These are phyloP conservation scores for Oscheius myriophilus DNA, from an alignment of 2,888 invertebrate genomes.

Conservation along the genomic window DNA sequence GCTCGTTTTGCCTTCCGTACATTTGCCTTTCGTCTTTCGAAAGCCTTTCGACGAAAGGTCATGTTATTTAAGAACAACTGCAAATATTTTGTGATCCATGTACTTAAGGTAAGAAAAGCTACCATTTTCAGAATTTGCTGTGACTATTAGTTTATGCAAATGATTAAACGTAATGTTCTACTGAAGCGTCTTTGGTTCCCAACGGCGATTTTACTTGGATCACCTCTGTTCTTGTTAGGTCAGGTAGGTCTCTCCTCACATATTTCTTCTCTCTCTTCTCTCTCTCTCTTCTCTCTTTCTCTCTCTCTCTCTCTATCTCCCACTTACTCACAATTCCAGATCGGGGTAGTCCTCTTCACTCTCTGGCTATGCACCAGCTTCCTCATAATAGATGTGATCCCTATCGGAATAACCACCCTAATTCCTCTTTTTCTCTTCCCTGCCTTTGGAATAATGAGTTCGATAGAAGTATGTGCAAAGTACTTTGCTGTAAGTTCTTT, in stretches of 20 bases:
- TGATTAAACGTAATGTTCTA: too few species aligned
- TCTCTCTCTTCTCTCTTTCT: constrained; percentile 33
- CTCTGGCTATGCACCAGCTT: constrained; percentile 48
- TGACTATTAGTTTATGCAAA: too few species aligned
- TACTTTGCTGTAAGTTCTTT: too few species aligned
- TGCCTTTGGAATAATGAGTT: constrained; percentile 47
- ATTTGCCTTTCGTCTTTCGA: too few species aligned
- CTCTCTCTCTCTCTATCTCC: constrained; percentile 12
- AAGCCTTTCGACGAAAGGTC: too few species aligned
- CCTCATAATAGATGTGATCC: constrained; percentile 52
- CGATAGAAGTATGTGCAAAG: too few species aligned
- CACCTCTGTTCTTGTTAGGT: constrained; percentile 5
- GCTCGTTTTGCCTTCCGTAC: too few species aligned
- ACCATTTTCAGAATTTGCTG: too few species aligned
- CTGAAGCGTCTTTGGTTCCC: background rate
- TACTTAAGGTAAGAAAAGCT: too few species aligned
- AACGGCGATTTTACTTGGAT: background rate
- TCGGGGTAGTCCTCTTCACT: constrained; percentile 44
- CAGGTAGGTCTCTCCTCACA: constrained; percentile 36
- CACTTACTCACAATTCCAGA: constrained; percentile 37
- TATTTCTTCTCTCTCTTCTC: too few species aligned
- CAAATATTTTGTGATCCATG: too few species aligned
- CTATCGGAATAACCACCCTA: constrained; percentile 53
- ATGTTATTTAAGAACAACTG: too few species aligned
- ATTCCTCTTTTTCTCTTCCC: constrained; percentile 57